Percentiles rank a stretch among this genome's conserved stretches.
phyloP scores from a whole-genome alignment of 2,113 vertebrate species.

The Trichomycterus rosablanca region DNA sequence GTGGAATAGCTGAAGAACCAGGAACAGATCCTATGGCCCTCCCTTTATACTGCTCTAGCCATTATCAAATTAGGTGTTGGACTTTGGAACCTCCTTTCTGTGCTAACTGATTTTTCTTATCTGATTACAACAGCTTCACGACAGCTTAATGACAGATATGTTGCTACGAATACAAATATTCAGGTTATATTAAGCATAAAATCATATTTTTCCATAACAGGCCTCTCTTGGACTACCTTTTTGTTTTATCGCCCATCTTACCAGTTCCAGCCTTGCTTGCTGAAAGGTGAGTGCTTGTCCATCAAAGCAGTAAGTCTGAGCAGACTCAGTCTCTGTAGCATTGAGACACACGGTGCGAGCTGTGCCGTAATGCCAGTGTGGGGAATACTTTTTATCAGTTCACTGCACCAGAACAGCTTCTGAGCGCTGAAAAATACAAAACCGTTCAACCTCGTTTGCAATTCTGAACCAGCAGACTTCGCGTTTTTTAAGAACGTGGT shows the following conservation, averaged over 20 bases:
- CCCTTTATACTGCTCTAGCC: no score
- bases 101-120: no score
- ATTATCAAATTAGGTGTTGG: no score
- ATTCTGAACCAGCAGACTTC: background rate
- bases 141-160: no score
- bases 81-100: no score
- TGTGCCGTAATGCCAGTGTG: constrained; percentile 56
- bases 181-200: no score
- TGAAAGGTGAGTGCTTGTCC: constrained; percentile 81
- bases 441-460: background rate
- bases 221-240: constrained; percentile 9
- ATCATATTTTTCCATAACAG: no score
- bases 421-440: constrained; percentile 51
- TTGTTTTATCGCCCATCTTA: constrained; percentile 56
- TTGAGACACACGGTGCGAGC: constrained; percentile 69
- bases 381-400: constrained; percentile 54
- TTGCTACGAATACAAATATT: no score
- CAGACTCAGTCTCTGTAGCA: constrained; percentile 76
- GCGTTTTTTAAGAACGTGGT: background rate
- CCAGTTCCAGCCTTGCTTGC: constrained; percentile 88
- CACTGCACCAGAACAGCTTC: constrained; percentile 61
- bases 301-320: constrained; percentile 80
- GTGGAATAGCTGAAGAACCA: no score
- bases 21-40: no score
- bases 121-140: no score